Evolutionary conservation across 2,888 invertebrate species (phyloP).

Genomic region (Isotomurus palustris): DNA sequence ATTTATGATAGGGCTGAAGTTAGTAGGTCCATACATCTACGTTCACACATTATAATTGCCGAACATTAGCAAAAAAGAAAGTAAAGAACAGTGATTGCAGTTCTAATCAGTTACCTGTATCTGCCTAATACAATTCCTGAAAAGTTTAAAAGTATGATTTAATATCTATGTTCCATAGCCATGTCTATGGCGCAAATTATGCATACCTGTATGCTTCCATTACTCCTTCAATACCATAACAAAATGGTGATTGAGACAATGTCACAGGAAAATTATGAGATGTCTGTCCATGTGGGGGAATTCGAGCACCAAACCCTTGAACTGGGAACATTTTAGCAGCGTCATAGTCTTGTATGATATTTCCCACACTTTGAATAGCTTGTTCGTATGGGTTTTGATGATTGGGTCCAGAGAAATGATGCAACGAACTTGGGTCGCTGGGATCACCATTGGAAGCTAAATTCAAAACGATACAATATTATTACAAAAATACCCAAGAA

Average conservation of each 20-base stretch:
- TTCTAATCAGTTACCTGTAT: conserved; percentile 31
- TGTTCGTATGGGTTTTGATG: conserved; percentile 51
- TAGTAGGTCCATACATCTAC: conserved; percentile 59
- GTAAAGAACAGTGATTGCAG: not conserved
- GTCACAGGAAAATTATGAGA: conserved; percentile 53
- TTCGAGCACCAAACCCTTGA: conserved; percentile 53
- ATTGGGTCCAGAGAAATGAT: conserved; percentile 39
- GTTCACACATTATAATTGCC: conserved; percentile 47
- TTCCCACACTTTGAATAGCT: conserved; percentile 51
- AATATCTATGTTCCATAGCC: not conserved
- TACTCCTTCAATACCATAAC: conserved; percentile 51
- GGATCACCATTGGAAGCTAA: conserved; percentile 45
- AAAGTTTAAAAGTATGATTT: conserved; percentile 1
- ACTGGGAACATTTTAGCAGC: conserved; percentile 55
- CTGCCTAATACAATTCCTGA: conserved; percentile 45
- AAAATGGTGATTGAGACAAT: conserved; percentile 51
- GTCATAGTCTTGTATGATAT: conserved; percentile 54
- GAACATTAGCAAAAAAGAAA: not conserved
- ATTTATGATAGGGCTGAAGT: conserved; percentile 56
- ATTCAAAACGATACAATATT: not conserved
- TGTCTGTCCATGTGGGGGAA: conserved; percentile 53
- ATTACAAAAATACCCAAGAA: conserved; percentile 43
- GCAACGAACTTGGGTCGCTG: conserved; percentile 40
- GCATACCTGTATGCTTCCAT: conserved; percentile 51
- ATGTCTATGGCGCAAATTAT: not conserved